These are phyloP conservation scores for Pseudomyrmex cubaensis DNA, from an alignment of 1,140 invertebrate species.

Conservation along the genomic window DNA sequence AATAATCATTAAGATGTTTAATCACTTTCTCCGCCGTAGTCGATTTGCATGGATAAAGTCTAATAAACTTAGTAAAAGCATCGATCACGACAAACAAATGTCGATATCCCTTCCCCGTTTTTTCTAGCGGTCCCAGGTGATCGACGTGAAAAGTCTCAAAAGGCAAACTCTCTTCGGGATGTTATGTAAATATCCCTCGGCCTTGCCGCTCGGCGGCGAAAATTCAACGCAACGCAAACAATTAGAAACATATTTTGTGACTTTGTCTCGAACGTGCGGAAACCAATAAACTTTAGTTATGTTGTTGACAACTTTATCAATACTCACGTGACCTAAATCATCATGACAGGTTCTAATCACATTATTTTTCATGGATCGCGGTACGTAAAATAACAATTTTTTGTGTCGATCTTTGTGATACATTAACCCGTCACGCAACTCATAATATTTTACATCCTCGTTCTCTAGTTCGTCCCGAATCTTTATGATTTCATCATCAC, in stretches of 20 bases:
- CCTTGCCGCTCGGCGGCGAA: constrained; percentile 69
- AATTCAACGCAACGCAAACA: constrained; percentile 76
- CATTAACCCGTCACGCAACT: not conserved
- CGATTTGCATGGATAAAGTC: constrained; percentile 14
- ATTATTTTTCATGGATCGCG: not conserved
- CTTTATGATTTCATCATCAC: not conserved
- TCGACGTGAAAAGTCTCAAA: constrained; percentile 1
- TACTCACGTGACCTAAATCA: constrained; percentile 66
- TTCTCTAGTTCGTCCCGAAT: not conserved
- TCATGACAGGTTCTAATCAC: not conserved
- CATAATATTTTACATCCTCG: not conserved
- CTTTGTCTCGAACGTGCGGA: constrained; percentile 71
- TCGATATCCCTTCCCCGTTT: not conserved
- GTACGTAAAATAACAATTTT: constrained; percentile 7
- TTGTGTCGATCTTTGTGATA: not conserved
- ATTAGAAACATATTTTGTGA: constrained; percentile 69
- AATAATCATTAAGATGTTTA: not conserved
- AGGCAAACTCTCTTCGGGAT: not conserved
- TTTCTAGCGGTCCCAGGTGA: not conserved
- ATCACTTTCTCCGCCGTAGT: not conserved
- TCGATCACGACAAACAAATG: not conserved
- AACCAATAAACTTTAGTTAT: constrained; percentile 75
- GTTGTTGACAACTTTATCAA: constrained; percentile 67
- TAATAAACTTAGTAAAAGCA: constrained; percentile 20
- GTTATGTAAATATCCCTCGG: constrained; percentile 40